Evolutionary conservation across 2,113 vertebrate species (phyloP), one percentile per base, ranked within the genome.

Genomic region (Paradoxurus hermaphroditus): DNA sequence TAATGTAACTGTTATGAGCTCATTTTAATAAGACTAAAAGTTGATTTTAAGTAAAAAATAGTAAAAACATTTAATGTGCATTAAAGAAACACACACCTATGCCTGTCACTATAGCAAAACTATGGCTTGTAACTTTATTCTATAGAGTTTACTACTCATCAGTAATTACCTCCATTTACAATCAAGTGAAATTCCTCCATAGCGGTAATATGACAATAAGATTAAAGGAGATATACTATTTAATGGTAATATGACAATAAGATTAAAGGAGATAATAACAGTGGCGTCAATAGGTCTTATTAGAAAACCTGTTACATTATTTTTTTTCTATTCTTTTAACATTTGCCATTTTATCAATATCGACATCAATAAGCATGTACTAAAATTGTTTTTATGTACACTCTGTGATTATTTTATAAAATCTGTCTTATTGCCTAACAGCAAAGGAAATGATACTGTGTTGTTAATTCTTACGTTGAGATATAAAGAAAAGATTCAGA

Each of bases 41-140:
- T 53, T 97, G 97, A 98, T 93, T 98, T 97, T 82, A 98, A 98
- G 87, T 88, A 93, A 98, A 97, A 96, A 97, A 86, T 85, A 98
- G 44, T 94, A 95, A 95, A 96, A 98, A 94, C 39, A 75, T 46
- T 15, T 36, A 82, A 25, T 91, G 16, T 79, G 15, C 49, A 68
- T 93, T 90, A 86, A 83, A 86, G 53, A 97, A 95, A 95, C 6
- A 10, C 34, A 29, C 49, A 70, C 25, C 6, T 65, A 65, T 44
- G 4, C 27, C 53, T 89, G 72, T 49, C 53, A 63, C 0, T 77
- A 15, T 14, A 87, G 75, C 95, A 87, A 90, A 96, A 84, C 86
- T 0, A 97, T 59, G 84, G 39, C 62, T 87, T 78, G 4, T 89
- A 79, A 87, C 27, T 81, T 90, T 91, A 81, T 81, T 86, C 62